Evolutionary conservation across 2,797 vertebrate genomes (phyloP).

Genomic region (Craterocephalus amniculus): DNA sequence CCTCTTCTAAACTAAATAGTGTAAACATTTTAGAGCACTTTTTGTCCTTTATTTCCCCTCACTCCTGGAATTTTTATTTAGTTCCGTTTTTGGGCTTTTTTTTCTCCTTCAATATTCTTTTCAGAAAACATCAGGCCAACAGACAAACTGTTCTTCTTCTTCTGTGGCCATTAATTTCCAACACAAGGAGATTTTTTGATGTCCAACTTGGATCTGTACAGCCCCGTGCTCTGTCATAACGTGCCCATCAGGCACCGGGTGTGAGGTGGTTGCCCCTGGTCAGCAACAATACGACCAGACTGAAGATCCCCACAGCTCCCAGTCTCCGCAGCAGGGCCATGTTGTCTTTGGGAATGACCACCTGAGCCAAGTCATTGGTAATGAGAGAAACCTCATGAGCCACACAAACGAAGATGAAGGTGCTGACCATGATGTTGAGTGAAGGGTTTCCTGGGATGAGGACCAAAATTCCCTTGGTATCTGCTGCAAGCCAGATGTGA

Average conservation of each 20-base stretch:
- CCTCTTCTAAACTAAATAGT: conserved; percentile 28
- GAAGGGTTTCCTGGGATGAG: conserved; percentile 93
- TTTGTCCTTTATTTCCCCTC: neutral
- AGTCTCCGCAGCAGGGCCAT: conserved; percentile 89
- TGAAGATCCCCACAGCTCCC: conserved; percentile 81
- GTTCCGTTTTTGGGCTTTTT: conserved; percentile 6
- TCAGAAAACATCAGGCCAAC: conserved; percentile 29
- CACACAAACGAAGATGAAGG: conserved; percentile 98
- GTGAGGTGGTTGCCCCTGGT: conserved; percentile 78
- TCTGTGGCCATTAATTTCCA: conserved; percentile 2
- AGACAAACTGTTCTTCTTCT: conserved; percentile 8
- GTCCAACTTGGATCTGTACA: conserved; percentile 19
- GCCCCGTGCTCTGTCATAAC: neutral
- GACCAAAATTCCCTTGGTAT: conserved; percentile 96
- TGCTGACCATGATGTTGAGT: conserved; percentile 95
- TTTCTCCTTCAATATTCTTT: conserved; percentile 69
- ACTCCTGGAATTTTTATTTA: conserved; percentile 28
- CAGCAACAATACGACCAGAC: conserved; percentile 84
- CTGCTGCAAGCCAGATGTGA: conserved; percentile 98
- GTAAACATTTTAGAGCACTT: conserved; percentile 50
- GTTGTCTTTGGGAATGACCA: conserved; percentile 94
- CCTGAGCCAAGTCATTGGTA: conserved; percentile 95
- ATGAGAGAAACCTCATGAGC: conserved; percentile 98
- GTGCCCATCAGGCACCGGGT: conserved; percentile 61
- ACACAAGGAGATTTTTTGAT: conserved; percentile 18